A percentile compares a stretch with the other conserved stretches of the same genome.
These are phyloP conservation scores for Drosophila mettleri DNA, from an alignment of 2,888 invertebrate genomes.

Conservation along the genomic window DNA sequence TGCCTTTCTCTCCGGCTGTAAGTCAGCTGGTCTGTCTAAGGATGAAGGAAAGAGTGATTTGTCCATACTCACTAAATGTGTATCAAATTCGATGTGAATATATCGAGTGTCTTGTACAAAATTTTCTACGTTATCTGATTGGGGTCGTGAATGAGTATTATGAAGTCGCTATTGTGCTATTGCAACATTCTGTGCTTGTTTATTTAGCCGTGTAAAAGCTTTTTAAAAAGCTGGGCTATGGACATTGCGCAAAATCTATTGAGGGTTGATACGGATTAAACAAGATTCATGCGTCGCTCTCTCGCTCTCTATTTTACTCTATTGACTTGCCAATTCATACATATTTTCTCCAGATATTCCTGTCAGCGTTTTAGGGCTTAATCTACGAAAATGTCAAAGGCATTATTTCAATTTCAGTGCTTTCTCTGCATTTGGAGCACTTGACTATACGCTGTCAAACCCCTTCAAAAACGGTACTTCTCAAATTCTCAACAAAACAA, in stretches of 20 bases:
- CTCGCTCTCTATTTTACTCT: not conserved
- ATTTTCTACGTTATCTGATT: too few species aligned
- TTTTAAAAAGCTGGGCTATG: not conserved
- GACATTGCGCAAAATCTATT: not conserved
- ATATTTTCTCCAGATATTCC: slow-evolving; percentile 10
- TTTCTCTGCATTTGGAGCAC: slow-evolving; percentile 61
- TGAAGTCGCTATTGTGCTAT: too few species aligned
- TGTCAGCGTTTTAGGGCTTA: slow-evolving; percentile 46
- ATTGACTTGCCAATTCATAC: slow-evolving; percentile 5
- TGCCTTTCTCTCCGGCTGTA: too few species aligned
- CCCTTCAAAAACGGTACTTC: slow-evolving; percentile 33
- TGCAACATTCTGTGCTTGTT: too few species aligned
- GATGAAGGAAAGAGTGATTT: too few species aligned
- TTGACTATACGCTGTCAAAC: slow-evolving; percentile 31
- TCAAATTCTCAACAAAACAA: slow-evolving; percentile 7
- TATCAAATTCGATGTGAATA: too few species aligned
- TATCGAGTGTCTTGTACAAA: too few species aligned
- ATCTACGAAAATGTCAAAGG: slow-evolving; percentile 50
- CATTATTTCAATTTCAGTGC: slow-evolving; percentile 60
- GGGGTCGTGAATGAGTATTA: too few species aligned
- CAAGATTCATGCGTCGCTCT: slow-evolving; percentile 18
- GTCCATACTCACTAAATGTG: too few species aligned
- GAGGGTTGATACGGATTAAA: slow-evolving; percentile 38
- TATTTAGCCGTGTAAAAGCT: not conserved
- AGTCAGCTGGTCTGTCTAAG: too few species aligned